These are phyloP conservation scores for Clarias fuscus DNA, from an alignment of 2,797 vertebrate species.

Conservation along the genomic window DNA sequence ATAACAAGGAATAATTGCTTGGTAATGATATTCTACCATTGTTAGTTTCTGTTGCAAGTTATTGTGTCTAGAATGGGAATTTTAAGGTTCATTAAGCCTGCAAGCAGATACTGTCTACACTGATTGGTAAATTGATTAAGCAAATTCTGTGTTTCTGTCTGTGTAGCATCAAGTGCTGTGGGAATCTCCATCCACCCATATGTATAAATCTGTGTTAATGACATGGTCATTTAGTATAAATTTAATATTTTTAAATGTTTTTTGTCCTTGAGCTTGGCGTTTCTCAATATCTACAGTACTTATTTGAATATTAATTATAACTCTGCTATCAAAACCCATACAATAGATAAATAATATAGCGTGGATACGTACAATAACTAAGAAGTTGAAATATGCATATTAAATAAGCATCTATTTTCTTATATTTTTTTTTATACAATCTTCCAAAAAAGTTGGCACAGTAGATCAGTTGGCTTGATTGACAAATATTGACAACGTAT, in stretches of 20 bases:
- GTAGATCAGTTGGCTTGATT: too few species aligned
- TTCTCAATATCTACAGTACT: too few species aligned
- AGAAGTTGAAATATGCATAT: too few species aligned
- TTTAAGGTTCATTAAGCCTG: conserved; percentile 30
- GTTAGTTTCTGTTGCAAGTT: conserved; percentile 16
- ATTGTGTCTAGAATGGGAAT: conserved; percentile 36
- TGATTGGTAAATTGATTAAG: background rate
- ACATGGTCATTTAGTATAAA: background rate
- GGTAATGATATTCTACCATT: conserved; percentile 49
- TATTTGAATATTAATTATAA: too few species aligned
- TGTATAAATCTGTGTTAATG: background rate
- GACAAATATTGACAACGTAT: too few species aligned
- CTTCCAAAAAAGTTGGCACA: too few species aligned
- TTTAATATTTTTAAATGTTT: background rate
- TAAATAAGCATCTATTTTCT: too few species aligned
- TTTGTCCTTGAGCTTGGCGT: background rate
- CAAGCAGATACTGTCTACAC: conserved; percentile 24
- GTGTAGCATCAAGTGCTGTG: conserved; percentile 38
- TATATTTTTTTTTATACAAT: too few species aligned
- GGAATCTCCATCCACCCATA: background rate
- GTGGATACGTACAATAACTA: too few species aligned
- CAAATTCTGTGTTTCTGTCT: conserved; percentile 16
- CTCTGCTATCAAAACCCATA: too few species aligned
- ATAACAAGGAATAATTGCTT: conserved; percentile 36
- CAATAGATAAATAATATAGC: too few species aligned